Evolutionary conservation across 2,888 invertebrate genomes (phyloP).

Genomic region (Cryptosula pallasiana): DNA sequence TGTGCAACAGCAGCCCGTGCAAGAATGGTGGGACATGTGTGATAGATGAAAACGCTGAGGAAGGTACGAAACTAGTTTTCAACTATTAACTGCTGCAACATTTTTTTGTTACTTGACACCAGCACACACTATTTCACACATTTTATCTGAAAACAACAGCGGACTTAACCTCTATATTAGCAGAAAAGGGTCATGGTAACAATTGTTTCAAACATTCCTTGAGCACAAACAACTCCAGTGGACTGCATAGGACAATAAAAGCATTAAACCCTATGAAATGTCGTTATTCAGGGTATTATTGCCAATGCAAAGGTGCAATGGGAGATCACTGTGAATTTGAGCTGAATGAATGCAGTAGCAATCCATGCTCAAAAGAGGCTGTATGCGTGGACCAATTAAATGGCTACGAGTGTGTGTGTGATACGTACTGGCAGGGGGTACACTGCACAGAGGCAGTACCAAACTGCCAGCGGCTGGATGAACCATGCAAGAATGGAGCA

Average conservation of each 20-base stretch:
- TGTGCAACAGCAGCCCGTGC: not conserved
- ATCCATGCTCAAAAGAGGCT: not conserved
- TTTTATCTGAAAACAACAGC: too few relatives aligned
- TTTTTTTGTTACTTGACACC: too few relatives aligned
- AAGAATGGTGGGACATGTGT: conserved; percentile 16
- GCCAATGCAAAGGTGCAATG: conserved; percentile 18
- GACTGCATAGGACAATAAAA: too few relatives aligned
- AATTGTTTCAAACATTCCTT: too few relatives aligned
- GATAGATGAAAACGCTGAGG: not conserved
- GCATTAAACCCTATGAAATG: too few relatives aligned
- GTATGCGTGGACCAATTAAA: conserved; percentile 3
- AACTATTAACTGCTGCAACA: too few relatives aligned
- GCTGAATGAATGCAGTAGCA: conserved; percentile 24
- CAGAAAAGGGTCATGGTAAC: too few relatives aligned
- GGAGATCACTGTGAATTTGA: conserved; percentile 17
- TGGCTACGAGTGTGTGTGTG: conserved; percentile 19
- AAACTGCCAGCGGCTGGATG: not conserved
- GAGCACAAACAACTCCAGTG: too few relatives aligned
- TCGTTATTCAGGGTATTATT: conserved; percentile 3
- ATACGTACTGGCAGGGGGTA: not conserved
- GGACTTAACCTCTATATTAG: too few relatives aligned
- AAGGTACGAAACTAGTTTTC: not conserved
- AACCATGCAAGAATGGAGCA: conserved; percentile 16
- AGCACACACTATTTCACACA: too few relatives aligned
- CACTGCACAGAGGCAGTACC: conserved; percentile 23